phyloP scores from a whole-genome alignment of 2,888 invertebrate species.

The Heliothis peltigera region DNA sequence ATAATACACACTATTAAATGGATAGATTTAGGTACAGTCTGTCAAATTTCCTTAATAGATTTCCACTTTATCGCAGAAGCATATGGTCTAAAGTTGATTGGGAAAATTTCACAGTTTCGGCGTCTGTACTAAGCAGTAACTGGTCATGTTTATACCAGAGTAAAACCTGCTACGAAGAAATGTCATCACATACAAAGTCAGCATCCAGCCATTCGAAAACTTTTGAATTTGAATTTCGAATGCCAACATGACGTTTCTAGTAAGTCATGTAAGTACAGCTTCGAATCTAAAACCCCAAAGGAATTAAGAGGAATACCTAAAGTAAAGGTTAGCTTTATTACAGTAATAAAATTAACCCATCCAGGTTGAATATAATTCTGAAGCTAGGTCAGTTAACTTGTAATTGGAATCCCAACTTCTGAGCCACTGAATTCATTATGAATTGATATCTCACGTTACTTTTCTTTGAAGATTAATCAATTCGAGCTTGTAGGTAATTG shows the following conservation, averaged over 20 bases:
- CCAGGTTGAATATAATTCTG: slow-evolving; percentile 29
- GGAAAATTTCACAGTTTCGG: too few relatives aligned
- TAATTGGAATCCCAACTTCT: slow-evolving; percentile 20
- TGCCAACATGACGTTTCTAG: slow-evolving; percentile 3
- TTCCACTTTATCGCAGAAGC: too few relatives aligned
- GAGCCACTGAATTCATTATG: slow-evolving; percentile 12
- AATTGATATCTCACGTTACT: slow-evolving; percentile 8
- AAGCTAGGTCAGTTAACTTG: slow-evolving; percentile 11
- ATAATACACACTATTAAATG: too few relatives aligned
- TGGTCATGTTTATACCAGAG: too few relatives aligned
- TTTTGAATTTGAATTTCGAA: slow-evolving; percentile 9
- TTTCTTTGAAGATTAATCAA: slow-evolving; percentile 5
- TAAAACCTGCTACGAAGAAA: too few relatives aligned
- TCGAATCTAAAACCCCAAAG: slow-evolving; percentile 9
- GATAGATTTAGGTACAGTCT: too few relatives aligned
- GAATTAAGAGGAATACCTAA: slow-evolving; percentile 6
- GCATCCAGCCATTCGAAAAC: too few relatives aligned
- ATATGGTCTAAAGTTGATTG: too few relatives aligned
- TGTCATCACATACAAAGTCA: too few relatives aligned
- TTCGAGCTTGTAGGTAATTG: background rate
- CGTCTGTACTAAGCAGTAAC: too few relatives aligned
- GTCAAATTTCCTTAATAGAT: too few relatives aligned
- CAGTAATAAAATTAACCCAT: slow-evolving; percentile 24
- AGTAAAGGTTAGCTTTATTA: slow-evolving; percentile 12
- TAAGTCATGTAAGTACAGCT: slow-evolving; percentile 8